Percentiles rank a stretch among this genome's conserved stretches.
These are phyloP conservation scores for Cerceris rybyensis DNA, from an alignment of 2,888 invertebrate genomes.

Conservation along the genomic window DNA sequence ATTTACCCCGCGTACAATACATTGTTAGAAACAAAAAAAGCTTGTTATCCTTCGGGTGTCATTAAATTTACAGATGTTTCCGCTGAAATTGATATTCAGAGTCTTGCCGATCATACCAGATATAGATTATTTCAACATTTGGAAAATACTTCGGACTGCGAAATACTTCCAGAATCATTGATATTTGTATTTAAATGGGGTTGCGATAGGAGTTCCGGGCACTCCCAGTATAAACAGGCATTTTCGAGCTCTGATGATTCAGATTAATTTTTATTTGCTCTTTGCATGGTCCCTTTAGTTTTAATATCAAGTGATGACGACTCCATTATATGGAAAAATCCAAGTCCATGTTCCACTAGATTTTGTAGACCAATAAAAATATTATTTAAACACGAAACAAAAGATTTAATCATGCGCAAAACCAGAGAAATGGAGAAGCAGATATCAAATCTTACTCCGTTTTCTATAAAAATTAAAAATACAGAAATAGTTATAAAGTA, in stretches of 20 bases:
- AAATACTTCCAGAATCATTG: not conserved
- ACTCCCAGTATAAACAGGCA: slow-evolving; percentile 9
- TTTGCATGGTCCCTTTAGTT: slow-evolving; percentile 11
- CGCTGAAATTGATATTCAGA: slow-evolving; percentile 5
- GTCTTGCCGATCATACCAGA: not conserved
- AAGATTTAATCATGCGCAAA: slow-evolving; percentile 6
- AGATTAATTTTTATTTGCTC: slow-evolving; percentile 11
- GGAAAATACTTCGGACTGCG: not conserved
- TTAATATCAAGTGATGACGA: slow-evolving; percentile 6
- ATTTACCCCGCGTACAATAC: no score
- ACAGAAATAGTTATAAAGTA: not conserved
- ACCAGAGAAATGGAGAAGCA: slow-evolving; percentile 5
- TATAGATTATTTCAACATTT: not conserved
- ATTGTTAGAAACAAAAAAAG: slow-evolving; percentile 5
- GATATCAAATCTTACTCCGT: not conserved
- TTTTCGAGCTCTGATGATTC: not conserved
- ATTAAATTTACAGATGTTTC: not conserved
- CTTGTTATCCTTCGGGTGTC: not conserved
- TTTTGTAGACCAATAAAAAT: slow-evolving; percentile 18
- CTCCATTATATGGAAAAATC: slow-evolving; percentile 16
- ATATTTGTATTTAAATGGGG: not conserved
- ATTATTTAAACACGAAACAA: slow-evolving; percentile 12
- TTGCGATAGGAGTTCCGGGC: slow-evolving; percentile 17
- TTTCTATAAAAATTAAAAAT: not conserved
- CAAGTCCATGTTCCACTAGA: slow-evolving; percentile 17